A percentile compares a stretch with the other conserved stretches of the same genome.
These are phyloP conservation scores for Hypotaenidia okinawae DNA, from an alignment of 2,797 vertebrate species.

Conservation along the genomic window DNA sequence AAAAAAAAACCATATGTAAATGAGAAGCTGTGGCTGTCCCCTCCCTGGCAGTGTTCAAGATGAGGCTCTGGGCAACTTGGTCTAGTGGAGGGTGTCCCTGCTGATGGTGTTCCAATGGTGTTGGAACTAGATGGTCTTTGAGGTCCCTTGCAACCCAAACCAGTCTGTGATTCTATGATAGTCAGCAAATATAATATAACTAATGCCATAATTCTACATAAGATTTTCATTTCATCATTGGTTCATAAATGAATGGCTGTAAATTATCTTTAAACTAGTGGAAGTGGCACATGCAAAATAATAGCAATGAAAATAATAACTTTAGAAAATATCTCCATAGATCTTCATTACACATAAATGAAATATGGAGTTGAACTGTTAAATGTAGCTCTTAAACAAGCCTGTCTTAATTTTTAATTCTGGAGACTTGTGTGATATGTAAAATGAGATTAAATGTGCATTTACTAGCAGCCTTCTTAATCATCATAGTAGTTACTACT, in stretches of 20 bases:
- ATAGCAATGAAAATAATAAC: not conserved
- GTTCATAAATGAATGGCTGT: not conserved
- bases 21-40: no score
- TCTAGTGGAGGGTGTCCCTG: no score
- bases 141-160: no score
- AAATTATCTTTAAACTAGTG: not conserved
- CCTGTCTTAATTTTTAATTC: constrained; percentile 53
- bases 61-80: no score
- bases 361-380: not conserved
- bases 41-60: no score
- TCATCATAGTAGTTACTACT: constrained; percentile 61
- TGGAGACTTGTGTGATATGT: constrained; percentile 31
- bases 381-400: constrained; percentile 32
- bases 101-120: no score
- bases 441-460: constrained; percentile 58
- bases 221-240: not conserved
- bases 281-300: not conserved
- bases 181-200: not conserved
- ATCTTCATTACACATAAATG: not conserved
- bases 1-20: not conserved
- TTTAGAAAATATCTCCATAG: not conserved
- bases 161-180: not conserved
- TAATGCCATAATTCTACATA: not conserved
- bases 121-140: no score
- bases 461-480: constrained; percentile 71